Conservation (phyloP, 2,888 invertebrate species). For the Acanthosepion lycidas region DNA sequence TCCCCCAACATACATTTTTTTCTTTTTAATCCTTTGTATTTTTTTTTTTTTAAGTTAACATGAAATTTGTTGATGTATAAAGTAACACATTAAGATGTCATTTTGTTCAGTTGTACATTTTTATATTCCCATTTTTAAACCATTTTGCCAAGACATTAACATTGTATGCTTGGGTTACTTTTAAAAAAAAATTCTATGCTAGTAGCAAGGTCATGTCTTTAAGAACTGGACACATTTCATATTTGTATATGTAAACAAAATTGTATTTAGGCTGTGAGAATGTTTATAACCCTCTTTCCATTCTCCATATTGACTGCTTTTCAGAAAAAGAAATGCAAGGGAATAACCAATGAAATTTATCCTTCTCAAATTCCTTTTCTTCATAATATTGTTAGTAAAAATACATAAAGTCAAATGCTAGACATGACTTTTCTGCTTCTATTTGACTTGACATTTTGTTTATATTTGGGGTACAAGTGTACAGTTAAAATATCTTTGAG, state of each 20-base stretch:
- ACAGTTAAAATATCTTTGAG: not conserved
- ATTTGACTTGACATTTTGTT: not conserved
- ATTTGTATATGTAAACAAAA: constrained; percentile 22
- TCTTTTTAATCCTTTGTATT: not conserved
- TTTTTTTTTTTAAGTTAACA: not conserved
- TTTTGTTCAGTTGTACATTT: not conserved
- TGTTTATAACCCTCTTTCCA: not conserved
- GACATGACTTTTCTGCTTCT: not conserved
- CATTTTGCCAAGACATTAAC: not conserved
- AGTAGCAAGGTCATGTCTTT: not conserved
- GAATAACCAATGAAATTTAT: not conserved
- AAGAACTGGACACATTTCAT: not conserved
- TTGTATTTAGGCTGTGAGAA: not conserved
- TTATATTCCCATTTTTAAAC: not conserved
- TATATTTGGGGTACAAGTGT: not conserved
- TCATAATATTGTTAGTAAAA: not conserved
- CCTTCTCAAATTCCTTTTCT: not conserved
- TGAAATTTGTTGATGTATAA: too few relatives aligned
- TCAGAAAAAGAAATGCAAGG: not conserved
- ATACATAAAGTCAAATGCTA: not conserved
- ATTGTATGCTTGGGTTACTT: not conserved
- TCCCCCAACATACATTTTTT: too few relatives aligned
- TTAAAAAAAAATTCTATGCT: not conserved
- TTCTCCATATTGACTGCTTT: constrained; percentile 17
- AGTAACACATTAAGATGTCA: not conserved